These are phyloP conservation scores for Peromyscus attwateri DNA, from an alignment of 2,797 vertebrate species.

Conservation along the genomic window DNA sequence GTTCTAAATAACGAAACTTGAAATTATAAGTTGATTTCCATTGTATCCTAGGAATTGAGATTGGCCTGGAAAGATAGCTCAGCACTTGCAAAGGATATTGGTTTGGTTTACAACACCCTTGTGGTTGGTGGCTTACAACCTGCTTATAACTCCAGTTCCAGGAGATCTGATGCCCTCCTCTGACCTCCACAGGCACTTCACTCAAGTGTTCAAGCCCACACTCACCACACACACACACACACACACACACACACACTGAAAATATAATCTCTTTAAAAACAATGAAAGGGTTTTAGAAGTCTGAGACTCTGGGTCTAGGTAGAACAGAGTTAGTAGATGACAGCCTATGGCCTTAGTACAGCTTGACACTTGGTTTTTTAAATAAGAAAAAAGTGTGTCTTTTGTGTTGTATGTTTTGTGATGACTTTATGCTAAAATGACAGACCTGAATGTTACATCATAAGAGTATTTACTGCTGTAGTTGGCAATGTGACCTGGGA, in stretches of 20 bases:
- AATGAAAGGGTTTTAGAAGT: conserved; percentile 51
- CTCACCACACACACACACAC: neutral
- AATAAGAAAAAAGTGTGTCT: neutral
- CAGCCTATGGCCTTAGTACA: neutral
- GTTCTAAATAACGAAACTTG: conserved; percentile 47
- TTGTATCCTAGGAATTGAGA: neutral
- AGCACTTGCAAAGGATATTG: neutral
- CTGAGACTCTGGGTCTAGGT: neutral
- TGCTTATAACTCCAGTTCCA: neutral
- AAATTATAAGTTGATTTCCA: conserved; percentile 31
- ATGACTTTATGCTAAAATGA: neutral
- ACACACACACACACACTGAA: neutral
- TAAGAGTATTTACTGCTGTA: neutral
- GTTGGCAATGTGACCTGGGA: neutral
- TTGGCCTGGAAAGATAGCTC: neutral
- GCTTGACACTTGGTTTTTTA: conserved; percentile 10
- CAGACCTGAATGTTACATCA: neutral
- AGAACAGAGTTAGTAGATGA: neutral
- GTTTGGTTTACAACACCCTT: neutral
- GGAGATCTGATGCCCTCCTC: neutral
- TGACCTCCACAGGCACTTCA: too few species aligned
- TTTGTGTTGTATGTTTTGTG: neutral
- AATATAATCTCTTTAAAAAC: neutral
- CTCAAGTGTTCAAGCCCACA: neutral
- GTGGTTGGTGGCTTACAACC: neutral